A percentile compares a stretch with the other conserved stretches of the same genome.
phyloP scores from a whole-genome alignment of 1,140 invertebrate species.

The Diorhabda carinulata region DNA sequence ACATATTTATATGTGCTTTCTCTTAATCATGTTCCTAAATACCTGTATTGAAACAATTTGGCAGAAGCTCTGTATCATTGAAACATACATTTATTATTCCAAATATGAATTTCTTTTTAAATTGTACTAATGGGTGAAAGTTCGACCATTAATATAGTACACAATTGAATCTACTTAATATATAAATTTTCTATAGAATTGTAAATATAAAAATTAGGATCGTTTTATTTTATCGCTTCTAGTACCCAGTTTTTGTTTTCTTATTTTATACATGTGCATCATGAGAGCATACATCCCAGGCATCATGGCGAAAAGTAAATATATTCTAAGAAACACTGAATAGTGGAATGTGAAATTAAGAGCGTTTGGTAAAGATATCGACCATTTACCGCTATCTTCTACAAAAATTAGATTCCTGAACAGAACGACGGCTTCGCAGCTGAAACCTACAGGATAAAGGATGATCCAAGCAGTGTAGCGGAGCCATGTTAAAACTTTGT shows the following conservation, averaged over 20 bases:
- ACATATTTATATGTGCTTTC: no score
- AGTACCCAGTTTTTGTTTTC: conserved; percentile 58
- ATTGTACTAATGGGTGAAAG: no score
- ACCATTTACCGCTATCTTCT: conserved; percentile 77
- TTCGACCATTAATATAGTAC: no score
- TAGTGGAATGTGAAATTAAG: conserved; percentile 87
- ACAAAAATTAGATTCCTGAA: conserved; percentile 83
- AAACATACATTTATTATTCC: no score
- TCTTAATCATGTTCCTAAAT: no score
- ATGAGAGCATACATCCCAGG: conserved; percentile 73
- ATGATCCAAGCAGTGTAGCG: conserved; percentile 91
- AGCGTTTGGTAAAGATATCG: conserved; percentile 73
- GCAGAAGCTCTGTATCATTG: no score
- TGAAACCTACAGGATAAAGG: conserved; percentile 83
- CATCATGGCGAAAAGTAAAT: conserved; percentile 71
- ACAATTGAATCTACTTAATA: no score
- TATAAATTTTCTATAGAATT: no score
- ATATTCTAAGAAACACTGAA: conserved; percentile 71
- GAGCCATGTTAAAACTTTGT: conserved; percentile 82
- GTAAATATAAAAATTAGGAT: not conserved
- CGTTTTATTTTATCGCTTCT: conserved; percentile 17
- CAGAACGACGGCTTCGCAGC: conserved; percentile 81
- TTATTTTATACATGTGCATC: conserved; percentile 70
- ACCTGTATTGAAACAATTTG: no score
- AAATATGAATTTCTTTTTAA: no score